Evolutionary conservation across 2,797 vertebrate genomes (phyloP).

Genomic region (Cuniculus paca): DNA sequence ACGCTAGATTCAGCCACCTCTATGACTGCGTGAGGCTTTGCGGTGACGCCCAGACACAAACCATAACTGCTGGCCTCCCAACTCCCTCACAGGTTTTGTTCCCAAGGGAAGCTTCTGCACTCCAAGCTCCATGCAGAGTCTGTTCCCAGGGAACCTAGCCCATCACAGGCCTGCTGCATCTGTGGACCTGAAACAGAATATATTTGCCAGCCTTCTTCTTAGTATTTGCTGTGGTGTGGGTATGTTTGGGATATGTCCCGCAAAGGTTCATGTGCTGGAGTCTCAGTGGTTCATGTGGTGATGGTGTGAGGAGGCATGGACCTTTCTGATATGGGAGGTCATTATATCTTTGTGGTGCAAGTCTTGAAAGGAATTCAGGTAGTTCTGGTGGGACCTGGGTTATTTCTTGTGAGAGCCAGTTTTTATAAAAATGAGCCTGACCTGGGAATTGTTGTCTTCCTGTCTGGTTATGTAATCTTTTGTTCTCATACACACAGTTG

Average conservation of each 20-base stretch:
- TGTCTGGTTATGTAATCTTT: not conserved
- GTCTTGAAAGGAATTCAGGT: not conserved
- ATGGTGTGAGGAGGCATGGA: not conserved
- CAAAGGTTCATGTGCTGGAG: not conserved
- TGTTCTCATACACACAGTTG: too few relatives aligned
- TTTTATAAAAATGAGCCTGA: not conserved
- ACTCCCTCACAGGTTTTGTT: not conserved
- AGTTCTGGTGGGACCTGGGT: not conserved
- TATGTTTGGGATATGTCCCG: too few relatives aligned
- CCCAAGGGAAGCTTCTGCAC: not conserved
- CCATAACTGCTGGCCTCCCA: too few relatives aligned
- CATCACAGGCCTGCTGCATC: not conserved
- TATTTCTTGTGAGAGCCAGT: not conserved
- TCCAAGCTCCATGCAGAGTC: not conserved
- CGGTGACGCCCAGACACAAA: too few relatives aligned
- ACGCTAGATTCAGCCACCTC: too few relatives aligned
- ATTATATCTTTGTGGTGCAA: not conserved
- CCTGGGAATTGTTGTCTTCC: not conserved
- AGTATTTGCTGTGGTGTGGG: not conserved
- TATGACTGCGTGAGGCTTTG: too few relatives aligned
- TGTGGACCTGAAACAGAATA: not conserved
- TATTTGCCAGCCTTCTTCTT: not conserved
- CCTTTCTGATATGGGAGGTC: not conserved
- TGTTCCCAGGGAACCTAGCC: not conserved
- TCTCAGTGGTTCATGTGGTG: not conserved